Conservation (phyloP, 2,113 vertebrate genomes). For the Notarius quadriscutis region DNA sequence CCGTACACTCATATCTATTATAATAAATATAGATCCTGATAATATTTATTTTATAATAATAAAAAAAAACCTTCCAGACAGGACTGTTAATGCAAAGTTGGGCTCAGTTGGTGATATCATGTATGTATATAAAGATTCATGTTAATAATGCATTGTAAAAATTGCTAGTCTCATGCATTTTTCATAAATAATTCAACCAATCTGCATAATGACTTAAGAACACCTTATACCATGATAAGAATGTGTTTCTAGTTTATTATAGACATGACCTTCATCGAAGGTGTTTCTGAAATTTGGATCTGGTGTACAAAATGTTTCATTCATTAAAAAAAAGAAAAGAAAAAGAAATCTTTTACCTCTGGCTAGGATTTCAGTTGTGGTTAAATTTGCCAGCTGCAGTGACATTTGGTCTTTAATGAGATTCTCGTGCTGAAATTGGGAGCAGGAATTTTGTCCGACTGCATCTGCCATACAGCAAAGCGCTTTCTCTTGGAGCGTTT, state of each 20-base stretch:
- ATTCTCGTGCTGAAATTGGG: constrained; percentile 60
- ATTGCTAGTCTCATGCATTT: neutral
- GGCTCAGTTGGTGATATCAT: neutral
- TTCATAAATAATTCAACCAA: neutral
- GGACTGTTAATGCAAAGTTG: neutral
- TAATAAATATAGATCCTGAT: no score
- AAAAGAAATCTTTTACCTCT: constrained; percentile 62
- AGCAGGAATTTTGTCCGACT: constrained; percentile 51
- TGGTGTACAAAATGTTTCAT: neutral
- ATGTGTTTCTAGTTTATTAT: neutral
- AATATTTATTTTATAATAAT: no score
- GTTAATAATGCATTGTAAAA: neutral
- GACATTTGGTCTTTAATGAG: constrained; percentile 69
- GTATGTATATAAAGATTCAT: neutral
- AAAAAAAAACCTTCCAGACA: no score
- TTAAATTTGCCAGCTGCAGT: constrained; percentile 52
- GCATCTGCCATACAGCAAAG: constrained; percentile 58
- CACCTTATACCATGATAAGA: neutral
- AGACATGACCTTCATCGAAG: neutral
- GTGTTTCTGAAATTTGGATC: neutral
- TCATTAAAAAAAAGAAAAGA: constrained; percentile 21
- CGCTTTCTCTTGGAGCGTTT: constrained; percentile 57
- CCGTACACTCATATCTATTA: no score
- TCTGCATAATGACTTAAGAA: neutral
- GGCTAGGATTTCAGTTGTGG: constrained; percentile 55